These are phyloP conservation scores for Acanthisitta chloris DNA, from an alignment of 2,113 vertebrate species.

Conservation along the genomic window DNA sequence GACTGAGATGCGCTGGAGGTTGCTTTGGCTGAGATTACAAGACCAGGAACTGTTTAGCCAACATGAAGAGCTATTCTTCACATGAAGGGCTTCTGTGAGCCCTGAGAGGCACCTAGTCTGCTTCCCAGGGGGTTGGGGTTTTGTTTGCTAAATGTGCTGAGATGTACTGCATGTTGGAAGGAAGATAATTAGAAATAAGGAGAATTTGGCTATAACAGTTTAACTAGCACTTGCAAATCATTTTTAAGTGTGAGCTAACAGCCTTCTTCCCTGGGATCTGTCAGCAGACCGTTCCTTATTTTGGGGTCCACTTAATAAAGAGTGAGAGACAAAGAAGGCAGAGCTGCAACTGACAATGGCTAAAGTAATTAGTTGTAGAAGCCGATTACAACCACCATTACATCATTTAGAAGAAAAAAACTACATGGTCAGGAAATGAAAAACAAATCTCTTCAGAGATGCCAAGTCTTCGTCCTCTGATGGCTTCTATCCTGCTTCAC, in stretches of 20 bases:
- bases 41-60: background rate
- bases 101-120: background rate
- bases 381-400: background rate
- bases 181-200: background rate
- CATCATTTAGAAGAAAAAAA: background rate
- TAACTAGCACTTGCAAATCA: background rate
- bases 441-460: background rate
- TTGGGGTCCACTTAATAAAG: background rate
- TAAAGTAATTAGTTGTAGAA: background rate
- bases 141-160: background rate
- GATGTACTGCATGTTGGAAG: background rate
- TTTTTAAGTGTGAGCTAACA: constrained; percentile 2
- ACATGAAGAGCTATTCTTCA: background rate
- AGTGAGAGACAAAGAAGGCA: background rate
- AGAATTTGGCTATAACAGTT: background rate
- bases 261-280: background rate
- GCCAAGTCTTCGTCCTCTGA: background rate
- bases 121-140: background rate
- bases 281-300: background rate
- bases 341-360: background rate
- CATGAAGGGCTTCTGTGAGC: background rate
- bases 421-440: background rate
- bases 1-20: fast-evolving
- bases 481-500: background rate
- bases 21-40: background rate